phyloP scores from a whole-genome alignment of 2,888 invertebrate genomes.

The Sarcophaga caerulescens region DNA sequence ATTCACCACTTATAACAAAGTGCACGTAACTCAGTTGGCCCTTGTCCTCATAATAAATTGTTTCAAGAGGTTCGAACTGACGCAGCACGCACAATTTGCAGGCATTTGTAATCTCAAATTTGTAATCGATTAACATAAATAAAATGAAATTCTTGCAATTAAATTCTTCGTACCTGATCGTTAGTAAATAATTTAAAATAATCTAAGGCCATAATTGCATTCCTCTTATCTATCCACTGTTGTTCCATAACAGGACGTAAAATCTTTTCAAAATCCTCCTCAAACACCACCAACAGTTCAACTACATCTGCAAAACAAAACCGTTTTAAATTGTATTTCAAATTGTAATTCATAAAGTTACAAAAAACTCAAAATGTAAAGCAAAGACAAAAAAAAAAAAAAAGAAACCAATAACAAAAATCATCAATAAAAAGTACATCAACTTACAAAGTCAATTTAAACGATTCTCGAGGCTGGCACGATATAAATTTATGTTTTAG shows the following conservation, averaged over 20 bases:
- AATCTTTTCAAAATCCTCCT: constrained; percentile 82
- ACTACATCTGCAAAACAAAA: constrained; percentile 81
- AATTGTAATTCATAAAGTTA: constrained; percentile 40
- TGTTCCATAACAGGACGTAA: constrained; percentile 76
- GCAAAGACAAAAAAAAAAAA: constrained; percentile 1
- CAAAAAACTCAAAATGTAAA: neutral
- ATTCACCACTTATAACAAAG: constrained; percentile 80
- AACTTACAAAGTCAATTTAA: constrained; percentile 2
- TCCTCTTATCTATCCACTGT: constrained; percentile 76
- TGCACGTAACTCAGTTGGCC: constrained; percentile 76
- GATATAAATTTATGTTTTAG: constrained; percentile 12
- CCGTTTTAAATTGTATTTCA: neutral
- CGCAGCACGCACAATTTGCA: constrained; percentile 74
- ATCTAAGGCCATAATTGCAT: constrained; percentile 75
- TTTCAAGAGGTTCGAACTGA: constrained; percentile 77
- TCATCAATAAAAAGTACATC: neutral
- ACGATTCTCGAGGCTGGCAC: constrained; percentile 45
- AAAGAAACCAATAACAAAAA: neutral
- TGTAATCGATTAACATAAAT: neutral
- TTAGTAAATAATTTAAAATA: constrained; percentile 76
- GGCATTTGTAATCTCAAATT: constrained; percentile 71
- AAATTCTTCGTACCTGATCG: constrained; percentile 73
- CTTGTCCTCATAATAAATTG: constrained; percentile 76
- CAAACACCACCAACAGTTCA: constrained; percentile 85
- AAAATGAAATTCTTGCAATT: neutral